Conservation (phyloP, 2,888 invertebrate species). For the Pristionchus maxplancki region DNA sequence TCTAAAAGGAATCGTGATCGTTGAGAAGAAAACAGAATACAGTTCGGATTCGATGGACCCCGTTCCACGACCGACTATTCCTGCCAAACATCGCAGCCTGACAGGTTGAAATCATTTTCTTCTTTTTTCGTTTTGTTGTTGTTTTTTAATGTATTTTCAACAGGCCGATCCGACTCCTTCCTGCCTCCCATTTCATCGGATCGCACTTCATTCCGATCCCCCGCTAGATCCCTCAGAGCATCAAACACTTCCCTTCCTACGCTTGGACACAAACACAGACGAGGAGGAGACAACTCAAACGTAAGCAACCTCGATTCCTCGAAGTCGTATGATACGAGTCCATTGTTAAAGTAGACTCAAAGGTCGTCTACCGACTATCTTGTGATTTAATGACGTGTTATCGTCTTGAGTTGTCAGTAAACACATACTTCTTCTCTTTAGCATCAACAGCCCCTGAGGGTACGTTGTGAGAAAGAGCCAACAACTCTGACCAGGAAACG, state of each 20-base stretch:
- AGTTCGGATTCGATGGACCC: constrained; percentile 36
- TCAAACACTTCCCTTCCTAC: constrained; percentile 32
- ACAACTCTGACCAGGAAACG: not conserved
- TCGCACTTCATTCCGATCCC: constrained; percentile 7
- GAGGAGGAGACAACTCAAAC: not conserved
- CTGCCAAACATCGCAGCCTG: not conserved
- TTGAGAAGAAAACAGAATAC: constrained; percentile 34
- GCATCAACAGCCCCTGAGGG: not conserved
- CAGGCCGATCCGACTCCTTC: constrained; percentile 22
- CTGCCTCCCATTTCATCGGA: constrained; percentile 23
- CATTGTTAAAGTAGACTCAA: not conserved
- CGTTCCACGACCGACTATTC: not conserved
- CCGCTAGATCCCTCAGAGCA: not conserved
- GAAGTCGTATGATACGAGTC: not conserved
- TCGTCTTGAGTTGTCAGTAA: not conserved
- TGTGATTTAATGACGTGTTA: not conserved
- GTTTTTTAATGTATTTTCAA: not conserved
- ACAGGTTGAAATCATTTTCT: not conserved
- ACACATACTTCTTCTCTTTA: not conserved
- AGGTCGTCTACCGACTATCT: not conserved
- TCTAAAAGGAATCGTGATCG: constrained; percentile 41
- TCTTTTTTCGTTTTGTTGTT: not conserved
- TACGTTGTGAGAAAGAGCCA: not conserved
- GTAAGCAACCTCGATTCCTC: constrained; percentile 5
- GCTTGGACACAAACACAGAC: not conserved